Evolutionary conservation across 2,113 vertebrate species (phyloP), one percentile per base, ranked within the genome.

Genomic region (Monopterus albus): DNA sequence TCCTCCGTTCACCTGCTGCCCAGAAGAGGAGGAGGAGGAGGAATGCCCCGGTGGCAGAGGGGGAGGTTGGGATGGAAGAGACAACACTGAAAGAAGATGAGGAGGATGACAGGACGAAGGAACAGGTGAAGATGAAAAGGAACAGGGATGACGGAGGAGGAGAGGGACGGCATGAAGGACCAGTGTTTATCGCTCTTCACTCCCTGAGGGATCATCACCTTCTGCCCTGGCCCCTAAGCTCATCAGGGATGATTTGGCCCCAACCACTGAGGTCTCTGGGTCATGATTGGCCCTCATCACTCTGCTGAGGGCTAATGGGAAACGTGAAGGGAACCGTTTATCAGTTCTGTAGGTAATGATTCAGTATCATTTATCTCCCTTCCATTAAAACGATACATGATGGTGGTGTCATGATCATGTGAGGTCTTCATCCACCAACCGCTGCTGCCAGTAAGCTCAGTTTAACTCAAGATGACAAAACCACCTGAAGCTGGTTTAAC

Each of bases 141-240:
- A 26, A 26, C 0, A n/a, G n/a, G 3, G 36, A 29, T 2, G 23
- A 39, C 2, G n/a, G n/a, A 29, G 14, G 45, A 46, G 40, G n/a
- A 8, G 33, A 15, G 28, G 6, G n/a, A n/a, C n/a, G n/a, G n/a
- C 39, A 43, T 21, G 46, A 29, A 55, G 28, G 25, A 47, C 45
- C 5, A 25, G 21, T 50, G 33, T 31, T 58, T 15, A n/a, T 51
- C 64, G 5, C 10, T 1, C 36, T 43, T 17, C 20, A 25, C 52
- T 85, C 74, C 79, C 82, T 7, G 46, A 33, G 64, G 82, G 67
- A 66, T 2, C 40, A 17, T 83, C 43, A 62, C 69, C 72, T 72
- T 72, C 66, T 36, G 26, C 38, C 64, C 56, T 0, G 13, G 39
- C 70, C 70, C n/a, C 70, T 87, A 75, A 82, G 2, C 72, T 62